Evolutionary conservation across 2,797 vertebrate genomes (phyloP), one percentile per base, ranked within the genome.

Genomic region (Toxotes lorentzi): DNA sequence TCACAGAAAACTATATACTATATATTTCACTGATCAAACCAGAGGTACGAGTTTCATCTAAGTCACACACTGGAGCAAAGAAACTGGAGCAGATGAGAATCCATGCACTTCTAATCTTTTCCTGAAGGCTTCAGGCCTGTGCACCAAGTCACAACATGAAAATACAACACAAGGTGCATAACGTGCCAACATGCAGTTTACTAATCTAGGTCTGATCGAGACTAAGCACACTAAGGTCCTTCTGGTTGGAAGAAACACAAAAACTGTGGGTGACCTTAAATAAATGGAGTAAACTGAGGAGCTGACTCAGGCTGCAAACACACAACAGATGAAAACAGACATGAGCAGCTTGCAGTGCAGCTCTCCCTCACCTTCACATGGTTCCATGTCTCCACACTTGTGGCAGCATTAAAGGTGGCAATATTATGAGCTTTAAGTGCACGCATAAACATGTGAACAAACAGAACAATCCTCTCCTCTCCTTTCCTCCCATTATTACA

Each of bases 341-440:
- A 8, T 3, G 8, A 68, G 69, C 23, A 24, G 48, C 74, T 40
- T 34, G 13, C 45, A 47, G 35, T 41, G 70, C 71, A 62, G 75
- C 83, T 79, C 73, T 41, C 4, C 73, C 89, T 94, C 89, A 94
- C 93, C 93, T 93, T 79, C 64, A 70, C 63, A 1, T 0, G 58
- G 54, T 1, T 65, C 83, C 70, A 47, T 2, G 82, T 34, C 21
- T 75, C 76, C 79, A 85, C 85, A 91, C 91, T 66, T 13, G 59
- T 74, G 74, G 89, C 87, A 91, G 93, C 93, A 56, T 86, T 91
- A 92, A 93, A 87, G 47, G 59, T 73, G 60, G 79, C 16, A 32
- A 91, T 7, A 80, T 57, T 84, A 76, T 43, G 4, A 81, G 34
- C 88, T 90, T 81, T 77, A 45, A 81, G 60, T 72, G 67, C 45